Base-by-base conservation (phyloP, 2,797 vertebrate genomes). In the Sus cebifrons region DNA sequence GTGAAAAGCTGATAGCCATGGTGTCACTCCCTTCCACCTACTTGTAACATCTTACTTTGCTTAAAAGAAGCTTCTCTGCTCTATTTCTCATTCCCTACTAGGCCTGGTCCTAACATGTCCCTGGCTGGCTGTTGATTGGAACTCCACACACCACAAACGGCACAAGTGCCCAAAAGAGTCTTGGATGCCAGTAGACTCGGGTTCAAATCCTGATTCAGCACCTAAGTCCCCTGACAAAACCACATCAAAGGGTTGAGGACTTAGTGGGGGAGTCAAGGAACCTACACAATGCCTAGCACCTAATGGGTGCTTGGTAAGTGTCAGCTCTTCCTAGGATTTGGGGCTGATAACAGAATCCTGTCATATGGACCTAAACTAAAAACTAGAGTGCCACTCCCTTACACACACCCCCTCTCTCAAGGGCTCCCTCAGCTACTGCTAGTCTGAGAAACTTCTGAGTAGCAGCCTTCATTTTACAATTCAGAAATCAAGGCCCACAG, bases 21-120 rank as follows among this genome's bases (percentile, higher is more conserved):
- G 29, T 44, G 36, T 84, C 56, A 40, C 32, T 36, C 90, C 49
- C 58, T 74, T 44, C 32, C 25, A 49, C 1, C 0, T 58, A 70
- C n/a, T 11, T 29, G 14, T 44, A 49, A 89, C 73, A 58, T 86
- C 89, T 64, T 56, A 44, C 65, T 84, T 87, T 25, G 17, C 21
- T 92, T 89, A 79, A 82, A 86, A 87, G 27, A n/a, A 77, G 75
- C 21, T 86, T 60, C 92, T 70, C 83, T 77, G 82, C 27, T 92
- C 75, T 40, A 54, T 21, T 84, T 89, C 79, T 87, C 62, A 62
- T 52, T 64, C 58, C 29, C 58, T 44, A 52, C 44, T n/a, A 58
- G 70, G n/a, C 67, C 54, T 79, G 40, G 23, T 56, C 71, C 18
- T 21, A 77, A 74, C 62, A 88, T 15, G 68, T 25, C 54, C 67